phyloP scores from a whole-genome alignment of 1,140 invertebrate genomes.

The Anoplolepis gracilipes region DNA sequence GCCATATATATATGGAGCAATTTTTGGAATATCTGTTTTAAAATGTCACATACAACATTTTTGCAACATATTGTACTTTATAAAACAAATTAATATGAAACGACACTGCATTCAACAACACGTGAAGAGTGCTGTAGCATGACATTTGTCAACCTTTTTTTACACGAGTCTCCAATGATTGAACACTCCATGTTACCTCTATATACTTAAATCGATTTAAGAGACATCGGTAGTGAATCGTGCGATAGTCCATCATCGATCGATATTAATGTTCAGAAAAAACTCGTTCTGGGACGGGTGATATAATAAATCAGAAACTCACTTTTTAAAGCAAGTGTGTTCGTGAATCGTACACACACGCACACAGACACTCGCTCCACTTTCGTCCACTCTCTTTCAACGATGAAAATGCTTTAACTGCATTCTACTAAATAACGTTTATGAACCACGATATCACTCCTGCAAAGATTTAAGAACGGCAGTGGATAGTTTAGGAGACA shows the following conservation, averaged over 20 bases:
- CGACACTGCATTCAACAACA: background rate
- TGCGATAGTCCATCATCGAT: slow-evolving; percentile 16
- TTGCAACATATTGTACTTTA: background rate
- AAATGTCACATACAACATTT: background rate
- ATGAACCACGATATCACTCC: slow-evolving; percentile 31
- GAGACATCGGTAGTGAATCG: slow-evolving; percentile 18
- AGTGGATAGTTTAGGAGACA: slow-evolving; percentile 46
- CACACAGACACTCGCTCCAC: background rate
- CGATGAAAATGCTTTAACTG: slow-evolving; percentile 55
- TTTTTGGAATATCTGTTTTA: no score
- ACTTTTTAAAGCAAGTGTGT: slow-evolving; percentile 16
- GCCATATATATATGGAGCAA: no score
- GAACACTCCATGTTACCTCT: slow-evolving; percentile 9
- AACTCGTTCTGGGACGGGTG: slow-evolving; percentile 14
- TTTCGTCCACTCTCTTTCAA: slow-evolving; percentile 21
- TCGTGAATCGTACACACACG: background rate
- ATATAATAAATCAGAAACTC: slow-evolving; percentile 65
- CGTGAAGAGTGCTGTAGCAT: background rate
- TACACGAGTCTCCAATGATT: background rate
- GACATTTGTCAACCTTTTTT: background rate
- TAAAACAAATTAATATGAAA: background rate
- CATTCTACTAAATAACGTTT: slow-evolving; percentile 74
- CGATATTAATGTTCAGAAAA: slow-evolving; percentile 64
- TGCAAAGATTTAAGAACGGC: slow-evolving; percentile 61
- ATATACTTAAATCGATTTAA: slow-evolving; percentile 49